Percentiles rank a stretch among this genome's conserved stretches.
Evolutionary conservation across 2,797 vertebrate genomes (phyloP).

Genomic region (Zalophus californianus): DNA sequence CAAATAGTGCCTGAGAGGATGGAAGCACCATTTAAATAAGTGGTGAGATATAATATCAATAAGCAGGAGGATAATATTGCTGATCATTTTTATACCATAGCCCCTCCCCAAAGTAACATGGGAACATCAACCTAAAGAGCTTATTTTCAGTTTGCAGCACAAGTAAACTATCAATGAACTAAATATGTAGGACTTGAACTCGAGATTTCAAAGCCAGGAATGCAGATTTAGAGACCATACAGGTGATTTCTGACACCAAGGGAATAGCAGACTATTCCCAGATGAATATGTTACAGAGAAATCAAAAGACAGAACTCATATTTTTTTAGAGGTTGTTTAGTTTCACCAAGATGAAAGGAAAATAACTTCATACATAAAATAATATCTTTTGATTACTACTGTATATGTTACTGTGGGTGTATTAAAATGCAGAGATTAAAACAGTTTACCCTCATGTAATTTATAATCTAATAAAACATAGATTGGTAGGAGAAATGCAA

Average conservation of each 20-base stretch:
- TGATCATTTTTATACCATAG: not conserved
- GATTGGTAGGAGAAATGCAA: not conserved
- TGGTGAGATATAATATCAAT: too few species aligned
- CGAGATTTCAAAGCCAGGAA: not conserved
- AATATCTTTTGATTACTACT: not conserved
- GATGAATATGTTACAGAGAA: not conserved
- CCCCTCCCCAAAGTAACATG: not conserved
- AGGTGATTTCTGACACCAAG: not conserved
- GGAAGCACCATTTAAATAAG: not conserved
- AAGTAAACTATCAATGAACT: not conserved
- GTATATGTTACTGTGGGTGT: not conserved
- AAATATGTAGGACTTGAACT: not conserved
- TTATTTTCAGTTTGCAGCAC: not conserved
- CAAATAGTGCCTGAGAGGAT: not conserved
- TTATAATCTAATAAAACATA: not conserved
- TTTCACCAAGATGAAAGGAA: not conserved
- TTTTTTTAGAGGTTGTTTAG: not conserved
- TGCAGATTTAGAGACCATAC: not conserved
- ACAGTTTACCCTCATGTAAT: not conserved
- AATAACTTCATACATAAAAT: not conserved
- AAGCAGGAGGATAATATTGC: not conserved
- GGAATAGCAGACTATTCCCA: not conserved
- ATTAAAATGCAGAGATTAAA: not conserved
- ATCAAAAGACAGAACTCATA: not conserved
- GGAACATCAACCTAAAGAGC: not conserved